Percentiles rank a stretch among this genome's conserved stretches.
Conservation (phyloP, 2,797 vertebrate species). For the Acanthiza pusilla region DNA sequence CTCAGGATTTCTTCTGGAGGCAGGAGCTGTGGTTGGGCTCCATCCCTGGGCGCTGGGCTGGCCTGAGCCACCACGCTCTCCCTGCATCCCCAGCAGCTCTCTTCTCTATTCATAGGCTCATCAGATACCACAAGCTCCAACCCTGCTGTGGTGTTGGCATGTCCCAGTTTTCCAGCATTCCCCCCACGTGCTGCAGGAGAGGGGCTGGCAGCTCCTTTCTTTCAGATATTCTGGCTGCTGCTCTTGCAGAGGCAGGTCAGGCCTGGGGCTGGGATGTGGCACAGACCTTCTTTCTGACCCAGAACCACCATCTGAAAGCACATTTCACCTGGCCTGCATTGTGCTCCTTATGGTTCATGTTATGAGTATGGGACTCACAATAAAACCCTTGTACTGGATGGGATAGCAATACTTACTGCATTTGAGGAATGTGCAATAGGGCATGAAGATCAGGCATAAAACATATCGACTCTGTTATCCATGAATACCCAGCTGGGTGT, state of each 20-base stretch:
- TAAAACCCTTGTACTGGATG: neutral
- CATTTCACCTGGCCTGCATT: constrained; percentile 29
- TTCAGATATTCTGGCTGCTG: neutral
- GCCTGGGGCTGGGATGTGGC: neutral
- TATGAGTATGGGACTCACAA: neutral
- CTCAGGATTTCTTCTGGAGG: neutral
- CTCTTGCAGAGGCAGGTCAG: constrained; percentile 42
- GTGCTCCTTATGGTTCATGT: neutral
- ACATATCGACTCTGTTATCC: neutral
- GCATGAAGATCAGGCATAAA: constrained; percentile 20
- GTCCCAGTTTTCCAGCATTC: neutral
- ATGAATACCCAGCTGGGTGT: neutral
- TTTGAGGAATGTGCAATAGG: constrained; percentile 49
- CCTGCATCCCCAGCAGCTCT: neutral
- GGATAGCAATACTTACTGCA: constrained; percentile 49
- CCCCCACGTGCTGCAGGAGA: neutral
- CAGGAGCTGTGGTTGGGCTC: neutral
- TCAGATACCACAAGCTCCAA: neutral
- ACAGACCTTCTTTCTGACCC: constrained; percentile 17
- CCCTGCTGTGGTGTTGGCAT: neutral
- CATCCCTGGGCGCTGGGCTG: neutral
- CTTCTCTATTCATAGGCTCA: neutral
- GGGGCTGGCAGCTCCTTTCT: neutral
- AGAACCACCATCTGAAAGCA: constrained; percentile 20
- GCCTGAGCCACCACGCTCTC: neutral